phyloP scores from a whole-genome alignment of 1,140 invertebrate genomes.

The Microplitis mediator region DNA sequence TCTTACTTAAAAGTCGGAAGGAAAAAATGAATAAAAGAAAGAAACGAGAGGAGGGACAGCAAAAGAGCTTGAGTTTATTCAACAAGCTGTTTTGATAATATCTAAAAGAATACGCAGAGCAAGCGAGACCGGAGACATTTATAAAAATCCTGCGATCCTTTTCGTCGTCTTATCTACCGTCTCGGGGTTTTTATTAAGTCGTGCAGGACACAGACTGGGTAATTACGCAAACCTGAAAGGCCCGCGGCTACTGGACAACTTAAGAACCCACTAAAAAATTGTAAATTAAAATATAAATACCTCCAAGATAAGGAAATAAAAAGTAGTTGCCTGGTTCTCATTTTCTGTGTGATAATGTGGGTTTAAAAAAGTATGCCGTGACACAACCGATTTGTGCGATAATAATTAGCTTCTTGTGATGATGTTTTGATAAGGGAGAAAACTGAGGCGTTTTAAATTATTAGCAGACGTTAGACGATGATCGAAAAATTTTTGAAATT shows the following conservation, averaged over 20 bases:
- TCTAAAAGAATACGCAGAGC: not conserved
- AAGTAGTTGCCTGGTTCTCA: not conserved
- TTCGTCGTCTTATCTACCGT: not conserved
- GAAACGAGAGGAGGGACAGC: not conserved
- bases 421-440: not conserved
- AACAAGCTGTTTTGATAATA: constrained; percentile 13
- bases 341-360: not conserved
- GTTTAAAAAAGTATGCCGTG: not conserved
- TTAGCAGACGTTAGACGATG: not conserved
- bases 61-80: constrained; percentile 1
- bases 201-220: constrained; percentile 6
- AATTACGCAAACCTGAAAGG: constrained; percentile 16
- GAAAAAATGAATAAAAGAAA: not conserved
- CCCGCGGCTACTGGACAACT: not conserved
- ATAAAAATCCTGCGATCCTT: constrained; percentile 26
- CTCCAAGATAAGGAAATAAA: not conserved
- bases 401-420: constrained; percentile 19
- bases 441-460: constrained; percentile 17
- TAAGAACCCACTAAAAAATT: not conserved
- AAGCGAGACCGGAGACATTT: constrained; percentile 17
- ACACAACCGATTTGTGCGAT: not conserved
- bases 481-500: not conserved
- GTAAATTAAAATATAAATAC: not conserved
- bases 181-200: constrained; percentile 1
- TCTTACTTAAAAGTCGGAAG: constrained; percentile 2